phyloP scores from a whole-genome alignment of 2,113 vertebrate species.

The Heptranchias perlo region DNA sequence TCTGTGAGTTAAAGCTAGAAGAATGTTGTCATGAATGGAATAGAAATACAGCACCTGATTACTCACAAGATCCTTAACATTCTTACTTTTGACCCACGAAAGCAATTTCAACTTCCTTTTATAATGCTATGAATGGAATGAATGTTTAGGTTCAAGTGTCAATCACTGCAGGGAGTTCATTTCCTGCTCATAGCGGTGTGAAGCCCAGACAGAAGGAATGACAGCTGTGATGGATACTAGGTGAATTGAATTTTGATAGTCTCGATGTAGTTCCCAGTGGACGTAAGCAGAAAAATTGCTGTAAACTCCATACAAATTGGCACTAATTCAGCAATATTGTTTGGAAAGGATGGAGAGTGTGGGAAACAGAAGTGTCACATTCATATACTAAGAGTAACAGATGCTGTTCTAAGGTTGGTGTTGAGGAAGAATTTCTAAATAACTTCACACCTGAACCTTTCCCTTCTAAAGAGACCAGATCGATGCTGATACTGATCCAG shows the following conservation, averaged over 20 bases:
- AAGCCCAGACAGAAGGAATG: not conserved
- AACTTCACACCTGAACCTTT: not conserved
- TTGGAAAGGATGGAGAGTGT: not conserved
- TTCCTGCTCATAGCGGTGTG: not conserved
- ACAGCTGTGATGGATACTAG: not conserved
- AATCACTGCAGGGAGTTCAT: not conserved
- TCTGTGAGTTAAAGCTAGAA: not conserved
- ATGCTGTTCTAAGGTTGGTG: not conserved
- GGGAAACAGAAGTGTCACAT: not conserved
- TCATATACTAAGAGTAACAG: not conserved
- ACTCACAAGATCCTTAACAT: slow-evolving; percentile 17
- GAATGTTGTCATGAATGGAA: not conserved
- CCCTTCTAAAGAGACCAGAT: not conserved
- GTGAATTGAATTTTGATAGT: slow-evolving; percentile 4
- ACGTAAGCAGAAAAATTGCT: not conserved
- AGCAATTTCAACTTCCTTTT: not conserved
- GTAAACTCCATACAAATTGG: not conserved
- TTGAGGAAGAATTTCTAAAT: not conserved
- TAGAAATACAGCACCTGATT: not conserved
- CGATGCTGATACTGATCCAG: not conserved
- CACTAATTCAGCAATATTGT: not conserved
- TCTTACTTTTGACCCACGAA: not conserved
- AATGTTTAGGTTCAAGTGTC: slow-evolving; percentile 31
- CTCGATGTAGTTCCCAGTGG: not conserved
- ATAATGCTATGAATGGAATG: not conserved